Evolutionary conservation across 2,797 vertebrate genomes (phyloP), one percentile per base, ranked within the genome.

Genomic region (Periophthalmus magnuspinnatus): DNA sequence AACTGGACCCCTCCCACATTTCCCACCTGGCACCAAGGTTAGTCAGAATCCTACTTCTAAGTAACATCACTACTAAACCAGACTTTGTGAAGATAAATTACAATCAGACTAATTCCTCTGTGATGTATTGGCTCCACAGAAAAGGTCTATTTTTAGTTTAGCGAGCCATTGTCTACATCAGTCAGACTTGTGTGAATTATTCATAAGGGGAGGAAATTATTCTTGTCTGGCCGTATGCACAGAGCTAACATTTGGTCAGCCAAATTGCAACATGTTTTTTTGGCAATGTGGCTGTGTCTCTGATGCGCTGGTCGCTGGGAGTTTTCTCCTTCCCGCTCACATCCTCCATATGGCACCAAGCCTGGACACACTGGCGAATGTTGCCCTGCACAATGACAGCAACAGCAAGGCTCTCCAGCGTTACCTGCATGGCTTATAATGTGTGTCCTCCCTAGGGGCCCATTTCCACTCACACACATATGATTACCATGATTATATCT

Each of bases 21-120:
- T 95, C 68, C 91, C 94, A 74, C 91, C 93, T 47, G 95, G 96
- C 38, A 93, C 95, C 60, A 96, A 96, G 94, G 96, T 96, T 48
- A 28, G 0, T 62, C 24, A 70, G 36, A 55, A 57, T 17, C 55
- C 5, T 60, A 48, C 67, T 33, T 59, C 8, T 47, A 50, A 66
- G 48, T 32, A 34, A 73, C 74, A 33, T 33, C 62, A 3, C 24
- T 6, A 59, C 48, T 0, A 68, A 67, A 55, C 19, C n/a, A 16
- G 22, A 2, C 28, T 32, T 56, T 61, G 28, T 38, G 54, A 32
- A 33, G 68, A n/a, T n/a, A 55, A 5, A 54, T 63, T 4, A 67
- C 36, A 36, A 32, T 50, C 16, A n/a, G n/a, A 32, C 24, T 72
- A 59, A 78, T 75, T 72, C 48, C 48, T 47, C 41, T 69, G 2